Percentiles rank a stretch among this genome's conserved stretches.
These are phyloP conservation scores for Alouatta palliata DNA, from an alignment of 2,113 vertebrate genomes.

Conservation along the genomic window DNA sequence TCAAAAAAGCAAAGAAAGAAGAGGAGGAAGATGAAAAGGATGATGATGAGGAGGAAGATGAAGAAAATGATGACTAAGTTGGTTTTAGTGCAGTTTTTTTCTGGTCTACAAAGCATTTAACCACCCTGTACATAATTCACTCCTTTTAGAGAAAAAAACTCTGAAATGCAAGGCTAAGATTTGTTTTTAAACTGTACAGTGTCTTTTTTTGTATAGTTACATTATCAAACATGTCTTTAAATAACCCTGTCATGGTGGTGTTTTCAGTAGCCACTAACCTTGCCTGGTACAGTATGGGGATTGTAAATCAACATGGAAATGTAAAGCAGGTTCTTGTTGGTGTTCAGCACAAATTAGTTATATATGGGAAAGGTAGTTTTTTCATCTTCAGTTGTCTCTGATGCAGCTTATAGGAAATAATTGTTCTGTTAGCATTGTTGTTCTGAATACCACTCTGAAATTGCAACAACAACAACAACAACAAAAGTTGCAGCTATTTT, in stretches of 20 bases:
- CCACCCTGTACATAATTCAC: conserved; percentile 70
- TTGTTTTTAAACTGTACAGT: conserved; percentile 95
- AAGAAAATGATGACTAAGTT: not conserved
- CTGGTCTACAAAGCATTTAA: conserved; percentile 96
- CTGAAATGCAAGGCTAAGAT: conserved; percentile 91
- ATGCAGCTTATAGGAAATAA: conserved; percentile 89
- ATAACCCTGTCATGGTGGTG: conserved; percentile 93
- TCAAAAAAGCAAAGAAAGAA: not conserved
- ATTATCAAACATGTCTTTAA: conserved; percentile 94
- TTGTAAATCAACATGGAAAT: conserved; percentile 89
- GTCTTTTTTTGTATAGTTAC: conserved; percentile 88
- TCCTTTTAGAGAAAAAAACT: not conserved
- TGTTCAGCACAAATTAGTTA: conserved; percentile 92
- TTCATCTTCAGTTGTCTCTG: conserved; percentile 93
- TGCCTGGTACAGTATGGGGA: conserved; percentile 92
- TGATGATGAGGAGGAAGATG: not conserved
- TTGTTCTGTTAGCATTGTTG: conserved; percentile 84
- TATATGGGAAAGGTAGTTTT: conserved; percentile 87
- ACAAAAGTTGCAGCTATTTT: conserved; percentile 93
- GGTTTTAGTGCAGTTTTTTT: conserved; percentile 79
- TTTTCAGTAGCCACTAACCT: conserved; percentile 92
- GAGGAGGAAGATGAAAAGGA: not conserved
- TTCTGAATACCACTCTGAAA: no score
- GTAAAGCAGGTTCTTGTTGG: conserved; percentile 89
- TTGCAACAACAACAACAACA: conserved; percentile 35